Conservation (phyloP, 1,140 invertebrate species). For the Coptotermes formosanus region DNA sequence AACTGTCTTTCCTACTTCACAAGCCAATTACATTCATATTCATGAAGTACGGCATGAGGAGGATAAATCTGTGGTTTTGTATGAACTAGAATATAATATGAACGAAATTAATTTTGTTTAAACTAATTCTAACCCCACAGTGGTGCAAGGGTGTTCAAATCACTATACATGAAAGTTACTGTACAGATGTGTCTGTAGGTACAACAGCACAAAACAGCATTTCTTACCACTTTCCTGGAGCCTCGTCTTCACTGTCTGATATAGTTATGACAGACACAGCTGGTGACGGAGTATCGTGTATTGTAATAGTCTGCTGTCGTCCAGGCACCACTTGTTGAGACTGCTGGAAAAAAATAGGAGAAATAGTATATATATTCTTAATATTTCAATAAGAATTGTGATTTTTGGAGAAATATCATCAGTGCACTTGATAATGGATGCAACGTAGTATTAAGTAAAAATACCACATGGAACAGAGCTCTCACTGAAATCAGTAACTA, state of each 20-base stretch:
- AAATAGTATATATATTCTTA: no score
- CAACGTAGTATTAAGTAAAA: no score
- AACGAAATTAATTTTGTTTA: background rate
- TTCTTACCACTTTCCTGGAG: conserved; percentile 47
- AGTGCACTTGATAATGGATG: no score
- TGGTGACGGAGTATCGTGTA: conserved; percentile 85
- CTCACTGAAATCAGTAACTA: no score
- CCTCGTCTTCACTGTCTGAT: conserved; percentile 92
- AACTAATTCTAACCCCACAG: background rate
- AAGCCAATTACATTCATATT: background rate
- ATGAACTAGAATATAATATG: background rate
- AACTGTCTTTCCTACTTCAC: background rate
- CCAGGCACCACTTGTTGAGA: conserved; percentile 17
- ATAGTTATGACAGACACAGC: conserved; percentile 96
- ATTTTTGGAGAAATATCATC: no score
- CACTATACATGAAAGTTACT: background rate
- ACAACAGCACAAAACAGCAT: background rate
- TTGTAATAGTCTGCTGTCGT: conserved; percentile 76
- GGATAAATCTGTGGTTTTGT: background rate
- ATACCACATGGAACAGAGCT: no score
- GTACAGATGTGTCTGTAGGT: background rate
- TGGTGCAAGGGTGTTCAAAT: background rate
- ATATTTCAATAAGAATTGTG: no score
- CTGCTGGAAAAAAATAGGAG: background rate
- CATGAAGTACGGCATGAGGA: background rate